These are phyloP conservation scores for Delphinapterus leucas DNA, from an alignment of 2,113 vertebrate species.

Conservation along the genomic window DNA sequence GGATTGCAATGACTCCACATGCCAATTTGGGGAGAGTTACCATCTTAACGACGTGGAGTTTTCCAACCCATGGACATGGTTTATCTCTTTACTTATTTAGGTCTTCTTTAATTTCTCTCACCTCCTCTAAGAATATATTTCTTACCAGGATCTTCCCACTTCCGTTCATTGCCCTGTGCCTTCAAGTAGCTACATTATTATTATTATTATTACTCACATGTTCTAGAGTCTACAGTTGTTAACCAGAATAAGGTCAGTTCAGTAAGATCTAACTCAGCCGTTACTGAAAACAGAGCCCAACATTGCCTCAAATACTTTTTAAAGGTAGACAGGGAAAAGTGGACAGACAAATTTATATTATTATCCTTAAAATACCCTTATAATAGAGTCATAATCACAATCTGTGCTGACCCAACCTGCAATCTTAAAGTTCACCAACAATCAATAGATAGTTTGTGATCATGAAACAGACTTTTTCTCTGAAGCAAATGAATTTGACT, in stretches of 20 bases:
- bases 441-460: neutral
- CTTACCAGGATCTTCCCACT: neutral
- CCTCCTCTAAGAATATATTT: neutral
- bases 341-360: neutral
- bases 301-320: neutral
- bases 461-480: neutral
- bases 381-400: neutral
- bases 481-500: neutral
- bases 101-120: conserved; percentile 5
- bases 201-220: neutral
- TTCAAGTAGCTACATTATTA: neutral
- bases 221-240: neutral
- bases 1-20: neutral
- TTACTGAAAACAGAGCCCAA: neutral
- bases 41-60: neutral
- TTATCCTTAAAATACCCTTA: neutral
- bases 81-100: neutral
- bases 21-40: neutral
- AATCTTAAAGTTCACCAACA: neutral
- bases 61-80: neutral
- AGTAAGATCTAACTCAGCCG: neutral
- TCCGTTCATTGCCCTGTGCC: neutral
- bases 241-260: neutral
- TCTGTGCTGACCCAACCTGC: neutral
- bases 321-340: neutral